Conservation (phyloP, 2,888 invertebrate genomes). For the Epirrhoe alternata region DNA sequence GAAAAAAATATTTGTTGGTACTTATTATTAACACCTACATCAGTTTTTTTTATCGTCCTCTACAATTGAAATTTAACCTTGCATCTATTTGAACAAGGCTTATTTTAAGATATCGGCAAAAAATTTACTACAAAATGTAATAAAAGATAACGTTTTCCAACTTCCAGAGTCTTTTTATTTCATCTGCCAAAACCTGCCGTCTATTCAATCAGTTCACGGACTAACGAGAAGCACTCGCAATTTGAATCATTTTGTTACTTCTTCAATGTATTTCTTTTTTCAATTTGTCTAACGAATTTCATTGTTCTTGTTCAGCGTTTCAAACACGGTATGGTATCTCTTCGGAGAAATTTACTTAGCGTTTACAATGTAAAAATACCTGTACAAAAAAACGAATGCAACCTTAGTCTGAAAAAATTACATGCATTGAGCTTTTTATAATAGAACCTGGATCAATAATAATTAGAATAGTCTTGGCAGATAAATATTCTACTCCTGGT, state of each 20-base stretch:
- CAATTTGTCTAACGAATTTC: constrained; percentile 43
- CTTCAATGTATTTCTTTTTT: constrained; percentile 43
- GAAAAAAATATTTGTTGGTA: no score
- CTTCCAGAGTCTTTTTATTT: constrained; percentile 9
- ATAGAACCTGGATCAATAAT: no score
- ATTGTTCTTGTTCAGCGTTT: constrained; percentile 41
- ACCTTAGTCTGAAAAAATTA: no score
- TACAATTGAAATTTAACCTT: no score
- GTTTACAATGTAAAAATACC: background rate
- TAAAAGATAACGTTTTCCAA: background rate
- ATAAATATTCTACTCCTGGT: no score
- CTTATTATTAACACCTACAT: no score
- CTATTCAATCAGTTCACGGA: constrained; percentile 40
- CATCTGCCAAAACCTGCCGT: constrained; percentile 29
- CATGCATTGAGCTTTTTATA: no score
- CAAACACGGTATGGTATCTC: background rate
- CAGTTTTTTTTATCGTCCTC: no score
- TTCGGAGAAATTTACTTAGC: constrained; percentile 37
- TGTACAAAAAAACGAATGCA: no score
- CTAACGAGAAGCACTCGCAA: constrained; percentile 43
- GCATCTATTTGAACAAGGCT: no score
- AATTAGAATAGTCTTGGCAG: no score
- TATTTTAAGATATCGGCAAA: background rate
- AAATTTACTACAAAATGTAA: background rate
- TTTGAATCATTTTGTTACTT: constrained; percentile 42